phyloP scores from a whole-genome alignment of 2,797 vertebrate genomes.

The Centroberyx gerrardi region DNA sequence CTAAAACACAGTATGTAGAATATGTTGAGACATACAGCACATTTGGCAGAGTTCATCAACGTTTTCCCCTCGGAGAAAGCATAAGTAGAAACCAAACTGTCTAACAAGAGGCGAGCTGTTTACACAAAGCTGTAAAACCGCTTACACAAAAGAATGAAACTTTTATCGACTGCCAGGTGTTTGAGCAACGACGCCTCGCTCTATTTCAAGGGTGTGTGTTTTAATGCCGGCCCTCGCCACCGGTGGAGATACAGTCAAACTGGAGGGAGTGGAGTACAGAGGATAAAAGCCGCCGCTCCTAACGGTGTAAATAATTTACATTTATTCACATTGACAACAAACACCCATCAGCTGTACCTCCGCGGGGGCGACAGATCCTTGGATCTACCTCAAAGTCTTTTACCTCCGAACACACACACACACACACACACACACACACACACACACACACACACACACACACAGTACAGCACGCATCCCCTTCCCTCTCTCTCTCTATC shows the following conservation, averaged over 20 bases:
- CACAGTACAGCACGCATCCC: too few relatives aligned
- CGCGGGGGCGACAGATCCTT: neutral
- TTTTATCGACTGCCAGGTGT: conserved; percentile 51
- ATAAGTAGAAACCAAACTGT: conserved; percentile 24
- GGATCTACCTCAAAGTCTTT: conserved; percentile 16
- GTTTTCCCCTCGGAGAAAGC: neutral
- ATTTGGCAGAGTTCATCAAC: conserved; percentile 2
- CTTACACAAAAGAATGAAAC: conserved; percentile 44
- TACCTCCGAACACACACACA: neutral
- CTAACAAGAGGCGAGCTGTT: conserved; percentile 20
- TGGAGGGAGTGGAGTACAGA: neutral
- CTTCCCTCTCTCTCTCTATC: neutral
- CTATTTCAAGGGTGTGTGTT: conserved; percentile 21
- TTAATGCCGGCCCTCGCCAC: neutral
- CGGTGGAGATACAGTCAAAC: neutral
- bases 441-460: too few relatives aligned
- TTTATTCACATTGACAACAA: conserved; percentile 18
- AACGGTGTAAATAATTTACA: conserved; percentile 35
- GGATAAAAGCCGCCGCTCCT: conserved; percentile 24
- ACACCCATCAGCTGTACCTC: conserved; percentile 5
- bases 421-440: too few relatives aligned
- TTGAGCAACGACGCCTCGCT: conserved; percentile 4
- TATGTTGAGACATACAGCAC: too few relatives aligned
- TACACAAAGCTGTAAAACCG: conserved; percentile 47
- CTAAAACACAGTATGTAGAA: too few relatives aligned